Conservation (phyloP, 2,797 vertebrate genomes). For the Simalia tracyae region DNA sequence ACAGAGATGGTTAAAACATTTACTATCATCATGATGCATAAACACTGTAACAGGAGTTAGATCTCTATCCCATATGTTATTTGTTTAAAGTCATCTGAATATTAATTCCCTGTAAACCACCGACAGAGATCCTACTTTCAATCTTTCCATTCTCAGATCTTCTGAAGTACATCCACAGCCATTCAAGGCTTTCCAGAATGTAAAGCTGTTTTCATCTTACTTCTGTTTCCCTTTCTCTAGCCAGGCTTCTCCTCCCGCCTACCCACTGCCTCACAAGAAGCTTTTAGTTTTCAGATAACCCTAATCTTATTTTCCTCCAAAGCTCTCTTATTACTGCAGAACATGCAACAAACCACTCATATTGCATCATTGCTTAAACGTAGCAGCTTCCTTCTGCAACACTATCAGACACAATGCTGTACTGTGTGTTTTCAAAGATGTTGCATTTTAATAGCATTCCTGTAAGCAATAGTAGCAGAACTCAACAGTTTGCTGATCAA, state of each 20-base stretch:
- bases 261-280: accelerated
- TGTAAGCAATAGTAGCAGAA: neutral
- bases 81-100: neutral
- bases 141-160: neutral
- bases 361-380: slow-evolving; percentile 35
- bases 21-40: neutral
- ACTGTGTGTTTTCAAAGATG: accelerated
- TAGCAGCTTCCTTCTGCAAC: slow-evolving; percentile 10
- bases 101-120: neutral
- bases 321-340: neutral
- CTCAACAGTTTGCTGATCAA: neutral
- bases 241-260: accelerated
- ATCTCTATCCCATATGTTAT: neutral
- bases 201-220: neutral
- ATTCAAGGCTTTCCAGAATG: neutral
- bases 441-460: neutral
- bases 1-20: neutral
- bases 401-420: neutral
- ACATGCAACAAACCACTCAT: neutral
- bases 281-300: neutral
- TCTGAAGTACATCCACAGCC: neutral
- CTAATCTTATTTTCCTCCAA: neutral
- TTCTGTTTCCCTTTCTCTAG: neutral
- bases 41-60: neutral
- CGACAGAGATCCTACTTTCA: neutral